These are phyloP conservation scores for Anser cygnoides DNA, from an alignment of 2,113 vertebrate species.

Conservation along the genomic window DNA sequence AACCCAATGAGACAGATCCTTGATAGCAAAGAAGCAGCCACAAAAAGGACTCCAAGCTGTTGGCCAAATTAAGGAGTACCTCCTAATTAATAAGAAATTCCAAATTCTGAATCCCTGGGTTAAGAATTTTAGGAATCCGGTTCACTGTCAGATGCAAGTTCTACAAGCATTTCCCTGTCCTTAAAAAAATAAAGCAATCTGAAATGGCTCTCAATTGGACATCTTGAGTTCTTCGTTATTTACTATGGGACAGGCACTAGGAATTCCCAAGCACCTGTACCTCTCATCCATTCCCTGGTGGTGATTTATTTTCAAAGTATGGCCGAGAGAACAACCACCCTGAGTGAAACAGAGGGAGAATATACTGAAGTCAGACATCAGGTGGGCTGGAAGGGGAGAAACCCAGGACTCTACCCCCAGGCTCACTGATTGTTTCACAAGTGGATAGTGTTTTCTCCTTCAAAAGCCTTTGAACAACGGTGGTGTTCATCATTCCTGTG, in stretches of 20 bases:
- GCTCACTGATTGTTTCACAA: not conserved
- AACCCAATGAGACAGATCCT: not conserved
- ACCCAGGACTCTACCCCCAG: not conserved
- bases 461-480: not conserved
- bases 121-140: not conserved
- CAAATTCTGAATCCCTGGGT: not conserved
- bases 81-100: not conserved
- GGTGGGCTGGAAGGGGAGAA: not conserved
- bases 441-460: not conserved
- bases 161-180: not conserved
- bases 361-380: not conserved
- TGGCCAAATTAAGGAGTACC: slow-evolving; percentile 12
- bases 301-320: not conserved
- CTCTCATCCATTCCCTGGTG: not conserved
- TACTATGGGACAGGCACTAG: not conserved
- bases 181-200: slow-evolving; percentile 19
- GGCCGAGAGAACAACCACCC: not conserved
- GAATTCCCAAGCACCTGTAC: not conserved
- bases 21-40: not conserved
- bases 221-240: slow-evolving; percentile 46
- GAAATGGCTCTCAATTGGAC: slow-evolving; percentile 16
- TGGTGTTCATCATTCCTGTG: not conserved
- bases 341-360: not conserved
- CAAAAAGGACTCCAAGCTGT: not conserved
- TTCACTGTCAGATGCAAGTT: not conserved